Evolutionary conservation across 2,888 invertebrate species (phyloP), one percentile per base, ranked within the genome.

Genomic region (Embidobia sp.): DNA sequence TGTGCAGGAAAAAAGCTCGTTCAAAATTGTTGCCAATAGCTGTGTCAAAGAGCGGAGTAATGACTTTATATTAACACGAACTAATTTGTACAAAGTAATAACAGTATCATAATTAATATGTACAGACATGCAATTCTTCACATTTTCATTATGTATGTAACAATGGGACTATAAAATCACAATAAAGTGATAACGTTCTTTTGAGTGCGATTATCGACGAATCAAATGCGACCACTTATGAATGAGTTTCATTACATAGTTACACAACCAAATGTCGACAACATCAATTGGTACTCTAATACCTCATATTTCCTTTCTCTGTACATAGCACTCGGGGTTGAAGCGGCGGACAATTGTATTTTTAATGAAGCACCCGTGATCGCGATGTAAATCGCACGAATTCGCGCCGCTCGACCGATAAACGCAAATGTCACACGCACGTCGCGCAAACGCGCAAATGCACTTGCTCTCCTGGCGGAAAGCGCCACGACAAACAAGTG

Each of bases 401-500:
- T 49, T 59, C 49, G 26, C 42, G 48, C 29, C 37, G 48, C 29
- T 48, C 48, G 42, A 49, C 40, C 69, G 53, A 66, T 26, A 29
- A 70, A 27, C 69, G 29, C 35, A 70, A 61, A 61, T 40, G 48
- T 57, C 29, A 69, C 59, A 37, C 53, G 35, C 18, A 40, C 26
- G 10, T 13, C 33, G 37, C 13, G 44, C 42, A 53, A 53, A 35
- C 51, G 53, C 61, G 53, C 37, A 64, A 73, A 57, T 51, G 64
- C 59, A 55, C 40, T 73, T 64, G 33, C 64, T 61, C 42, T 51
- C 22, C 13, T 11, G 26, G 27, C 26, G 53, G 55, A 40, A 59
- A 70, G 22, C 59, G 53, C 15, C 42, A 63, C 35, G 40, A 57
- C 73, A 64, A 59, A 73, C 48, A 64, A 73, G 57, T 63, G 49